Base-by-base conservation (phyloP, 2,888 invertebrate species). In the Hirudinaria manillensis region DNA sequence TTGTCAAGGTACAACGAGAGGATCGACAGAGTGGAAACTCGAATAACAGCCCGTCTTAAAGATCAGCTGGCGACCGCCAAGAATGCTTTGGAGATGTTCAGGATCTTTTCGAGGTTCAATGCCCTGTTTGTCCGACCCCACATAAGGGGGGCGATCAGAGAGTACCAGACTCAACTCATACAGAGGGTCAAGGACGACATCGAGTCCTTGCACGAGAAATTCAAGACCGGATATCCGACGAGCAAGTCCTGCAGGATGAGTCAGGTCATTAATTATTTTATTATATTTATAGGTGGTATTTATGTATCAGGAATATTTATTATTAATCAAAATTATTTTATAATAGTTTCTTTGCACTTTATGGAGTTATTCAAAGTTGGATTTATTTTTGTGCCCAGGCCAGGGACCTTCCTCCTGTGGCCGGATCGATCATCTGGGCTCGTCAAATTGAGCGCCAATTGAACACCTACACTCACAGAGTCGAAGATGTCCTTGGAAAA, bases 21-120 rank as follows among this genome's bases (percentile, higher is more conserved):
- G 78, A 99, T 99, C 79, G 97, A 99, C 86, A 90, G 97, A 77
- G 98, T 99, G 2, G 99, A 99, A 87, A 93, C 97, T 0, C 90
- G 96, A 79, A 99, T 99, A 81, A 99, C 99, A 0, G 94, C 97
- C 0, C 93, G 96, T 84, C 89, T 99, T 6, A 90, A 98, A 76
- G 98, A 99, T 87, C 98, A 99, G 85, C 88, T 99, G 55, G 98
- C 97, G 73, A 96, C 95, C 0, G 98, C 99, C 0, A 96, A 96
- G 87, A 98, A 98, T 87, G 99, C 99, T 29, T 98, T 98, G 84
- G 99, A 99, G 80, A 99, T 99, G 99, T 99, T 99, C 88, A 89
- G 96, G 76, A 99, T 99, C 82, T 89, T 89, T 87, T 96, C 96
- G 0, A 91, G 98, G 27, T 99, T 98, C 88, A 99, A 99, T 87